Evolutionary conservation across 2,797 vertebrate genomes (phyloP).

Genomic region (Manis crassicaudata): DNA sequence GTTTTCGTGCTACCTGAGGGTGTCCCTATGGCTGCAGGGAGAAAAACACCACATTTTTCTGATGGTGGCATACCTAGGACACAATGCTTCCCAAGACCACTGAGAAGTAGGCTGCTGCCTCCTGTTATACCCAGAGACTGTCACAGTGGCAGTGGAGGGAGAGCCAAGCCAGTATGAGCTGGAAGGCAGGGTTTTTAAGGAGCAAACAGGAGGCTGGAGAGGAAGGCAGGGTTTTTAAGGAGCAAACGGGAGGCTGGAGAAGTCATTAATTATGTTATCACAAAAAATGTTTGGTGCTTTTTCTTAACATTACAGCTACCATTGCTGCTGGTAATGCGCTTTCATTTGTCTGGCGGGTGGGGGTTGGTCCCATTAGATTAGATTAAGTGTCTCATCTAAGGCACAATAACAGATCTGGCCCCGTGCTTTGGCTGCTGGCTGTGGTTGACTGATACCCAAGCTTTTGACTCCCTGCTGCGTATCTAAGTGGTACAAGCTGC

Average conservation of each 20-base stretch:
- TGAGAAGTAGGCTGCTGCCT: constrained; percentile 21
- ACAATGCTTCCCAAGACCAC: background rate
- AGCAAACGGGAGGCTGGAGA: constrained; percentile 74
- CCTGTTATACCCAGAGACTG: background rate
- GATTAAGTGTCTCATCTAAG: constrained; percentile 88
- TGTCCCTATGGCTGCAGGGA: background rate
- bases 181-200: constrained; percentile 72
- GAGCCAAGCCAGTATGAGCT: background rate
- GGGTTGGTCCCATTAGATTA: constrained; percentile 86
- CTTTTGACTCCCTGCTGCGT: constrained; percentile 88
- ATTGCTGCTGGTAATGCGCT: constrained; percentile 83
- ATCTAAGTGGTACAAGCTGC: constrained; percentile 87
- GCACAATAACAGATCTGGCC: constrained; percentile 88
- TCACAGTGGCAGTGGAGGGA: too few relatives aligned
- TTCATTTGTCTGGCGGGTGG: constrained; percentile 84
- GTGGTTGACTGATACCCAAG: constrained; percentile 89
- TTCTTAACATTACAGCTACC: constrained; percentile 81
- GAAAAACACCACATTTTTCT: background rate
- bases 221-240: constrained; percentile 72
- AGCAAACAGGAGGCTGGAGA: constrained; percentile 74
- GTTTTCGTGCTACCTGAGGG: constrained; percentile 9
- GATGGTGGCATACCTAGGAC: background rate
- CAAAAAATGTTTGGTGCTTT: constrained; percentile 81
- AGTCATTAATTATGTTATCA: constrained; percentile 84
- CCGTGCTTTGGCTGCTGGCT: constrained; percentile 87